phyloP scores from a whole-genome alignment of 1,140 invertebrate genomes.

The Charaxes varanes region DNA sequence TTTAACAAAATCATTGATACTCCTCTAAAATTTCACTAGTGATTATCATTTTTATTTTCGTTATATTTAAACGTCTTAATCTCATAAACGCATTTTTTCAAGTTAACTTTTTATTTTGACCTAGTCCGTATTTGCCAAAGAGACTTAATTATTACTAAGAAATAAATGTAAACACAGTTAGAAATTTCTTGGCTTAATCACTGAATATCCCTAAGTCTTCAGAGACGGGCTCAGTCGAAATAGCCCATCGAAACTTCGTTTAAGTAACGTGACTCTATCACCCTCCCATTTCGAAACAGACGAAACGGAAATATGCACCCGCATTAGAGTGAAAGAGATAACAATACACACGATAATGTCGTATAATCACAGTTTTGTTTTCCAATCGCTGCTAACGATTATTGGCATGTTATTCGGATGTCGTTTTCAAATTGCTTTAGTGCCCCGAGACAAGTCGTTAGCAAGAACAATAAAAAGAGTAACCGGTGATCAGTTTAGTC shows the following conservation, averaged over 20 bases:
- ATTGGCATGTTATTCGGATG: conserved; percentile 73
- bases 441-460: conserved; percentile 64
- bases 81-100: no score
- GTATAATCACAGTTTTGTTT: conserved; percentile 76
- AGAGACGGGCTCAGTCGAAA: conserved; percentile 39
- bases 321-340: conserved; percentile 32
- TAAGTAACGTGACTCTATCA: conserved; percentile 68
- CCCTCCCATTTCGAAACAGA: conserved; percentile 41
- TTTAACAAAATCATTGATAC: no score
- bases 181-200: conserved; percentile 2
- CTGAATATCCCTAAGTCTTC: conserved; percentile 5
- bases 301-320: conserved; percentile 31
- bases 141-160: no score
- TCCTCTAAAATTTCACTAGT: no score
- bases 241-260: conserved; percentile 69
- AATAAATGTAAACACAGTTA: no score
- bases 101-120: no score
- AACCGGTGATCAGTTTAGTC: conserved; percentile 40
- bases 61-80: no score
- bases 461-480: conserved; percentile 56
- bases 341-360: conserved; percentile 49
- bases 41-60: no score
- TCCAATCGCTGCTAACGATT: conserved; percentile 75
- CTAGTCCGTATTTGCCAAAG: no score
- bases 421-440: conserved; percentile 70